Conservation (phyloP, 2,113 vertebrate species). For the Chauna torquata region DNA sequence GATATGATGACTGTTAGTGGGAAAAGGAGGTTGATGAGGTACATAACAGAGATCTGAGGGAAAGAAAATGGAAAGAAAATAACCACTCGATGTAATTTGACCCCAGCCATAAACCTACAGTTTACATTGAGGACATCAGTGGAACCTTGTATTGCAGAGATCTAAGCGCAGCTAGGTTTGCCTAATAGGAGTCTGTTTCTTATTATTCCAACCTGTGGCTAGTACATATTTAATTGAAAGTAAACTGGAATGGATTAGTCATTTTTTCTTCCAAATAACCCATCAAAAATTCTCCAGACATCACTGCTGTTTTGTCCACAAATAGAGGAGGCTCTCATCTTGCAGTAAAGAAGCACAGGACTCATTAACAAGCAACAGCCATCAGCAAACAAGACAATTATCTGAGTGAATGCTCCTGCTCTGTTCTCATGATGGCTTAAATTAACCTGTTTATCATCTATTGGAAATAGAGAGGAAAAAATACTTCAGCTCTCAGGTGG, state of each 20-base stretch:
- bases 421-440: not conserved
- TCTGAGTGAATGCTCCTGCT: not conserved
- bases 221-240: not conserved
- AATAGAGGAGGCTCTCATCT: not conserved
- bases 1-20: not conserved
- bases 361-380: not conserved
- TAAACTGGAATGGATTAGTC: not conserved
- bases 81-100: not conserved
- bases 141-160: not conserved
- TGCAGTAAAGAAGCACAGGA: not conserved
- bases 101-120: not conserved
- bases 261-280: not conserved
- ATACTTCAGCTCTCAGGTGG: not conserved
- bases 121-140: not conserved
- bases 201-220: not conserved
- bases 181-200: not conserved
- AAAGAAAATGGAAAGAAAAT: not conserved
- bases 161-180: not conserved
- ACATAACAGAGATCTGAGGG: fast-evolving
- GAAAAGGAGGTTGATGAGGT: not conserved
- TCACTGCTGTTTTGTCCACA: not conserved
- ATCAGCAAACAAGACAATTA: not conserved
- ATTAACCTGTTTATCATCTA: not conserved
- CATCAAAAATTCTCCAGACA: not conserved
- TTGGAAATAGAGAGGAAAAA: not conserved